phyloP scores from a whole-genome alignment of 1,140 invertebrate genomes.

The Eriocheir sinensis region DNA sequence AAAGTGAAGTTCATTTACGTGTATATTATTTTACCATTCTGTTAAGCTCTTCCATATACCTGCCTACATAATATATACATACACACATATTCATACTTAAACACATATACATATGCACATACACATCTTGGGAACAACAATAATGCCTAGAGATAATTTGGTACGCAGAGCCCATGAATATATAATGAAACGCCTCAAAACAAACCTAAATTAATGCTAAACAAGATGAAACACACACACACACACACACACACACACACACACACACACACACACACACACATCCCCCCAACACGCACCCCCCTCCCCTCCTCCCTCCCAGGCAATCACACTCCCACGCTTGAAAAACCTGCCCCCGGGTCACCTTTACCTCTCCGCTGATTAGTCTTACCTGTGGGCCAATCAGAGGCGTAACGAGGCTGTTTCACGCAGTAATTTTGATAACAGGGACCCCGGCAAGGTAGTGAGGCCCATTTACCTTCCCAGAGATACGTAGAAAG shows the following conservation, averaged over 20 bases:
- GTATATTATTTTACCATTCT: too few species aligned
- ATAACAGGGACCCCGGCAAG: not conserved
- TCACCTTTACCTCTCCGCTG: not conserved
- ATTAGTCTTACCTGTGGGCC: not conserved
- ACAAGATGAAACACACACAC: too few species aligned
- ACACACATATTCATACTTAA: not conserved
- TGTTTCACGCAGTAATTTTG: not conserved
- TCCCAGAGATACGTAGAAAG: too few species aligned
- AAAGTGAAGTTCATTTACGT: too few species aligned
- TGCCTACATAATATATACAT: too few species aligned
- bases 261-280: constrained; percentile 45
- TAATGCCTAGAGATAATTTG: not conserved
- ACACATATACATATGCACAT: not conserved
- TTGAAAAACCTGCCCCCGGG: not conserved
- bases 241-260: constrained; percentile 51
- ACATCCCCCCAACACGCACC: not conserved
- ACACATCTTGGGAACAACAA: not conserved
- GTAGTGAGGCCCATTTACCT: not conserved
- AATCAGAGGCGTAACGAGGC: not conserved
- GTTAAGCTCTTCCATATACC: too few species aligned
- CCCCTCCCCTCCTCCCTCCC: not conserved
- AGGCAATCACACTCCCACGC: too few species aligned
- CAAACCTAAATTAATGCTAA: too few species aligned
- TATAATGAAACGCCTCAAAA: too few species aligned
- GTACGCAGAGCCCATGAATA: not conserved